Evolutionary conservation across 2,888 invertebrate species (phyloP).

Genomic region (Lasius fuliginosus): DNA sequence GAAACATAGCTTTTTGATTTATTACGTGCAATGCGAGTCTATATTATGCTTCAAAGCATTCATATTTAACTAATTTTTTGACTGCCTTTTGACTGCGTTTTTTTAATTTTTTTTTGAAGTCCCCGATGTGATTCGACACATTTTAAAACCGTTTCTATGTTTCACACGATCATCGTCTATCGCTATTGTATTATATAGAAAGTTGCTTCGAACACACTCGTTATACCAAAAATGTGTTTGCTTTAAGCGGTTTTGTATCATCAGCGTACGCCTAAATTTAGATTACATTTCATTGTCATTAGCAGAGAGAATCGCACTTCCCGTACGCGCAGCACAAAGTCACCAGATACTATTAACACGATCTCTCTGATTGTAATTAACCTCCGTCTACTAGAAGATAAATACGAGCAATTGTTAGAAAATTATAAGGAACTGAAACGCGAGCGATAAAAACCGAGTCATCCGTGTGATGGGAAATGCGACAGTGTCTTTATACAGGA

Average conservation of each 20-base stretch:
- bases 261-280: neutral
- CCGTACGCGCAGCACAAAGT: slow-evolving; percentile 9
- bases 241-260: slow-evolving; percentile 7
- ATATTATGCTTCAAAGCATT: slow-evolving; percentile 37
- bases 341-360: slow-evolving; percentile 23
- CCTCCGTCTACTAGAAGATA: slow-evolving; percentile 35
- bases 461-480: slow-evolving; percentile 45
- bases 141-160: neutral
- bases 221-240: neutral
- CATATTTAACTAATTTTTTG: neutral
- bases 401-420: slow-evolving; percentile 48
- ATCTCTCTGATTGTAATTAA: slow-evolving; percentile 50
- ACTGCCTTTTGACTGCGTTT: neutral
- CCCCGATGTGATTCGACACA: neutral
- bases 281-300: slow-evolving; percentile 11
- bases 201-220: neutral
- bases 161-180: neutral
- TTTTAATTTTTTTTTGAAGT: neutral
- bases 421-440: slow-evolving; percentile 26
- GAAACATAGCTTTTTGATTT: neutral
- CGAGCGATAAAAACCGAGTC: slow-evolving; percentile 39
- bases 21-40: slow-evolving; percentile 6
- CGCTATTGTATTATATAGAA: neutral
- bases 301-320: slow-evolving; percentile 23
- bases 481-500: slow-evolving; percentile 40